Evolutionary conservation across 2,113 vertebrate genomes (phyloP).

Genomic region (Lampris megalopsis): DNA sequence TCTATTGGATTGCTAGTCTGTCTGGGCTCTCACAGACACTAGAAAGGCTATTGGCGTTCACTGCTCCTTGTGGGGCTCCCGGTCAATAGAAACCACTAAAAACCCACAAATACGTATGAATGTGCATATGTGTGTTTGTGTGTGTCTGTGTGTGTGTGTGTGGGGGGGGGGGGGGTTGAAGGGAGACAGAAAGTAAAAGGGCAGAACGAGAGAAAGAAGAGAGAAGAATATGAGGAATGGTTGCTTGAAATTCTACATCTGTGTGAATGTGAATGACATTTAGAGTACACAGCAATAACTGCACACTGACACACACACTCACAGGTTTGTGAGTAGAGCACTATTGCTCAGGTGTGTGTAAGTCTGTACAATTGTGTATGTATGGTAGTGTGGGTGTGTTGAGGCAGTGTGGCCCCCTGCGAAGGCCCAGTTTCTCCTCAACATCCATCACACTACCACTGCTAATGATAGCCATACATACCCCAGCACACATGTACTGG

Average conservation of each 20-base stretch:
- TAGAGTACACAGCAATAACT: constrained; percentile 16
- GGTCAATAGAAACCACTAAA: constrained; percentile 74
- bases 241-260: constrained; percentile 28
- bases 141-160: constrained; percentile 13
- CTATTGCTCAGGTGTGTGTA: neutral
- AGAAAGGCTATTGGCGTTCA: constrained; percentile 62
- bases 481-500: constrained; percentile 34
- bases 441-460: constrained; percentile 69
- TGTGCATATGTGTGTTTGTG: constrained; percentile 27
- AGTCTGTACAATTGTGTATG: constrained; percentile 1
- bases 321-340: neutral
- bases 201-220: no score
- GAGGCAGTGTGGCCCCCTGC: constrained; percentile 49
- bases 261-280: constrained; percentile 10
- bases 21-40: constrained; percentile 60
- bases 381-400: constrained; percentile 64
- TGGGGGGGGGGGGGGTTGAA: neutral
- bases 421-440: constrained; percentile 42
- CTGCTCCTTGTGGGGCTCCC: constrained; percentile 49
- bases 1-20: constrained; percentile 62
- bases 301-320: neutral
- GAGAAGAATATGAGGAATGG: constrained; percentile 7
- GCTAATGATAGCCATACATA: constrained; percentile 68
- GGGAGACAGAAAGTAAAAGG: no score
- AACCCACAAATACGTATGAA: constrained; percentile 36